phyloP scores from a whole-genome alignment of 35 echinoderm and acorn worm species.

The Heliocidaris erythrogramma region DNA sequence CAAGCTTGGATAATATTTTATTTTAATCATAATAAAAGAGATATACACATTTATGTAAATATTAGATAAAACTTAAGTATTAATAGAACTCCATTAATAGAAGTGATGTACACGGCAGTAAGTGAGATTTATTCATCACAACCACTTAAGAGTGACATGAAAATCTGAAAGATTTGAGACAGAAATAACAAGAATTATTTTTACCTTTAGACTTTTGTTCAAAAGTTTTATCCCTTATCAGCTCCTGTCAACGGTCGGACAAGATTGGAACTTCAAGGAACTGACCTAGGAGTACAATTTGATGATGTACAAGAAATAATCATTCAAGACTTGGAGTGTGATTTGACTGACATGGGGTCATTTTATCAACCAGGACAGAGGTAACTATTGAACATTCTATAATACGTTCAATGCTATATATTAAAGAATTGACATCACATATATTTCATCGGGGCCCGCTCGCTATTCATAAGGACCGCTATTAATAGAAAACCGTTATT shows the following conservation, averaged over 20 bases:
- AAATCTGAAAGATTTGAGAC: too few relatives aligned
- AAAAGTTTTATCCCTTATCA: constrained; percentile 50
- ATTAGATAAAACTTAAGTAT: neutral
- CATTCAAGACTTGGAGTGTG: constrained; percentile 45
- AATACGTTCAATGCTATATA: too few relatives aligned
- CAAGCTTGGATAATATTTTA: too few relatives aligned
- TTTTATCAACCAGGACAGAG: constrained; percentile 55
- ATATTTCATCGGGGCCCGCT: neutral
- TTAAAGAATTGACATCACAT: neutral
- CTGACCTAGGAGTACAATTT: constrained; percentile 53
- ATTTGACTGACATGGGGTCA: constrained; percentile 28
- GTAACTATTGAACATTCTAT: neutral
- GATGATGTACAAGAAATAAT: constrained; percentile 41
- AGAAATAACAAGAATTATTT: neutral
- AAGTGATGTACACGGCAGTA: too few relatives aligned
- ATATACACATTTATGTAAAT: neutral
- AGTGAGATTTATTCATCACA: too few relatives aligned
- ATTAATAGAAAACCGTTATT: too few relatives aligned
- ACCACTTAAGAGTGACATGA: too few relatives aligned
- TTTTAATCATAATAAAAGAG: neutral
- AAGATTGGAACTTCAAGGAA: constrained; percentile 48
- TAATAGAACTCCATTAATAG: too few relatives aligned
- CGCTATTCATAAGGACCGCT: neutral
- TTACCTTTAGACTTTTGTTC: neutral
- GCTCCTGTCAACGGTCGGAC: constrained; percentile 61